Conservation (phyloP, 2,797 vertebrate genomes). For the Alosa sapidissima region DNA sequence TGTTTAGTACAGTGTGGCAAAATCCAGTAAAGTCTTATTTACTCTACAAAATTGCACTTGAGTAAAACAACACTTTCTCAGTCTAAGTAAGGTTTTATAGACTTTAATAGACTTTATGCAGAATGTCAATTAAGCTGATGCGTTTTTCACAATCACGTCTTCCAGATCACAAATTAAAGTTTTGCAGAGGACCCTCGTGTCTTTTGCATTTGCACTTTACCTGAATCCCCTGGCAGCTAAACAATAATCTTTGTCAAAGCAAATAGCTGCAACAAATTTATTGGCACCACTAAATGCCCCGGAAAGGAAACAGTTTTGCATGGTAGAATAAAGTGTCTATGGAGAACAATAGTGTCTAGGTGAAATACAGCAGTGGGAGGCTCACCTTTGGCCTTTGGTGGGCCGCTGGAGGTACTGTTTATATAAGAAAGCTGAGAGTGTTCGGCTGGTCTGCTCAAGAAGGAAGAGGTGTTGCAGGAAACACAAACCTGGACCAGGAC, state of each 20-base stretch:
- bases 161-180: neutral
- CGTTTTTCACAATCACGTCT: neutral
- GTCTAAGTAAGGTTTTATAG: neutral
- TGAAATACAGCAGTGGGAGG: constrained; percentile 74
- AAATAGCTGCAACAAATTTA: constrained; percentile 9
- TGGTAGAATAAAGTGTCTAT: constrained; percentile 19
- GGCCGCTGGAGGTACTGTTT: neutral
- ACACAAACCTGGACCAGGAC: constrained; percentile 15
- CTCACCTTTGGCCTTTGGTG: constrained; percentile 71
- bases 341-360: constrained; percentile 72
- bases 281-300: constrained; percentile 15
- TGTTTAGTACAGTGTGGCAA: too few species aligned
- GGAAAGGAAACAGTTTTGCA: neutral
- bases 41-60: neutral
- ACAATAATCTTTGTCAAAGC: constrained; percentile 11
- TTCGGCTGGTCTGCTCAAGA: neutral
- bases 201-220: neutral
- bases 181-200: neutral
- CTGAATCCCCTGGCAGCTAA: constrained; percentile 1
- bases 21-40: neutral
- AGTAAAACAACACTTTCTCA: neutral
- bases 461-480: constrained; percentile 26
- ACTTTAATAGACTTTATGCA: neutral
- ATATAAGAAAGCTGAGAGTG: neutral
- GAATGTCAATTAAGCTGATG: neutral